These are phyloP conservation scores for Mirounga angustirostris DNA, from an alignment of 2,113 vertebrate genomes.

Conservation along the genomic window DNA sequence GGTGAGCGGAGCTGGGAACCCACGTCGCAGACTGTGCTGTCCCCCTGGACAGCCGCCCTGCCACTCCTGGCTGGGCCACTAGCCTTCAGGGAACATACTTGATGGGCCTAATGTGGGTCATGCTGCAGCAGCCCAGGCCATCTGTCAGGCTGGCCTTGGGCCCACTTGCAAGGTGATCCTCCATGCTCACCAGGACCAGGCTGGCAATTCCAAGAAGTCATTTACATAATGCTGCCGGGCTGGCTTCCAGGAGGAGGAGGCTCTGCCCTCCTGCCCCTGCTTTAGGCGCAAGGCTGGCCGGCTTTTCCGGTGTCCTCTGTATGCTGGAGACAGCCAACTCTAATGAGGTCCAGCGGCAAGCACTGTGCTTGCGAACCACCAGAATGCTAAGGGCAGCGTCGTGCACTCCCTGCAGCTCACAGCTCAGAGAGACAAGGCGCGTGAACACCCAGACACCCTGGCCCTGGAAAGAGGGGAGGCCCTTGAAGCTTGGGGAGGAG, in stretches of 20 bases:
- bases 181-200: slow-evolving; percentile 51
- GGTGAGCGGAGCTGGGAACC: not conserved
- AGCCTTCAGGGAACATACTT: slow-evolving; percentile 75
- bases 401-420: not conserved
- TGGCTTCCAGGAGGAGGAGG: not conserved
- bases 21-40: slow-evolving; percentile 19
- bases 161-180: slow-evolving; percentile 84
- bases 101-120: slow-evolving; percentile 65
- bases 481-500: not conserved
- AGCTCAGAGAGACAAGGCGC: not conserved
- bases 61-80: slow-evolving; percentile 63
- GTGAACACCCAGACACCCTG: not conserved
- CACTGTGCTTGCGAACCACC: not conserved
- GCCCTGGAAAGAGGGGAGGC: not conserved
- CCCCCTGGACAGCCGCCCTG: slow-evolving; percentile 61
- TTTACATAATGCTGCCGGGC: not conserved
- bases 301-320: not conserved
- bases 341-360: not conserved
- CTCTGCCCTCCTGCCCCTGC: not conserved
- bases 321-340: not conserved
- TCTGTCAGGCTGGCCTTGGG: slow-evolving; percentile 81
- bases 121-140: slow-evolving; percentile 68
- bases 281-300: not conserved
- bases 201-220: slow-evolving; percentile 57
- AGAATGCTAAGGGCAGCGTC: not conserved